These are phyloP conservation scores for Metellina segmentata DNA, from an alignment of 2,888 invertebrate genomes.

Conservation along the genomic window DNA sequence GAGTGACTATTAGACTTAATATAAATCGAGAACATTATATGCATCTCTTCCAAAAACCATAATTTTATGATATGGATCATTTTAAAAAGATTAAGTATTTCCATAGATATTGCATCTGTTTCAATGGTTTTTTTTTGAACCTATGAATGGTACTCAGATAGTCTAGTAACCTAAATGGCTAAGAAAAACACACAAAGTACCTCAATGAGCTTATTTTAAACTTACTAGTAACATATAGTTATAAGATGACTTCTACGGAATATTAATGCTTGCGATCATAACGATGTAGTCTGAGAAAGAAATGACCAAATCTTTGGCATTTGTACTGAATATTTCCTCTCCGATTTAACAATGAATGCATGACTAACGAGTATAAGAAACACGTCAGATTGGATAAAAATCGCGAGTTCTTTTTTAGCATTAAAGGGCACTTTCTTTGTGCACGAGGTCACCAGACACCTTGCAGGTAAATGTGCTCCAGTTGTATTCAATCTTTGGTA, in stretches of 20 bases:
- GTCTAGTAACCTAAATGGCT: too few relatives aligned
- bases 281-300: background rate
- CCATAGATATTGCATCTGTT: background rate
- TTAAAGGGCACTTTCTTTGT: conserved; percentile 25
- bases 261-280: background rate
- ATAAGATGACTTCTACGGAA: background rate
- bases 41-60: too few relatives aligned
- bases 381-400: background rate
- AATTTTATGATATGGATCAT: background rate
- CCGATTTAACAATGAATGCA: conserved; percentile 28
- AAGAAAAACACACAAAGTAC: too few relatives aligned
- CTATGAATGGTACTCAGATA: too few relatives aligned
- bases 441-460: background rate
- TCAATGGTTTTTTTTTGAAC: too few relatives aligned
- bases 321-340: background rate
- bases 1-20: too few relatives aligned
- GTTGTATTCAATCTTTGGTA: conserved; percentile 24
- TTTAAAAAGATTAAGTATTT: conserved; percentile 3
- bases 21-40: too few relatives aligned
- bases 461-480: conserved; percentile 30
- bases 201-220: background rate
- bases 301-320: background rate
- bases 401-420: conserved; percentile 18
- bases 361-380: conserved; percentile 8
- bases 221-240: background rate